Percentiles rank a stretch among this genome's conserved stretches.
phyloP scores from a whole-genome alignment of 1,140 invertebrate genomes.

The Drosophila subpulchrella region DNA sequence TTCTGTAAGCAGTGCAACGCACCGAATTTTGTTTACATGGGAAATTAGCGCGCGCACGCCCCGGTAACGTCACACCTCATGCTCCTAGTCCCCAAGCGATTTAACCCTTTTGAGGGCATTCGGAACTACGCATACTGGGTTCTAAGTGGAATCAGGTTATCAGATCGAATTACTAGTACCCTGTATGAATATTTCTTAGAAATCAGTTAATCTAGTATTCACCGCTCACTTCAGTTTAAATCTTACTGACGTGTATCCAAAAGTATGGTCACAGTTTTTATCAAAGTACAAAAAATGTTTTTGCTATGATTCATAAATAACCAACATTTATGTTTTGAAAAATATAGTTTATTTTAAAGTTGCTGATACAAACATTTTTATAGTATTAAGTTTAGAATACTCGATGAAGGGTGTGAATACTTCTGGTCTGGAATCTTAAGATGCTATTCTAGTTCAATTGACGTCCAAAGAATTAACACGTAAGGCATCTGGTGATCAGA shows the following conservation, averaged over 20 bases:
- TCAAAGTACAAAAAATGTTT: background rate
- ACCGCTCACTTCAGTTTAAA: background rate
- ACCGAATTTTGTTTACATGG: slow-evolving; percentile 40
- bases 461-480: slow-evolving; percentile 28
- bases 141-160: background rate
- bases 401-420: background rate
- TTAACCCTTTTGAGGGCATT: slow-evolving; percentile 32
- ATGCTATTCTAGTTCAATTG: slow-evolving; percentile 5
- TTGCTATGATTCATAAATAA: too few species aligned
- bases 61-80: slow-evolving; percentile 52
- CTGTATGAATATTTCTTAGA: background rate
- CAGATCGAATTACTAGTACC: background rate
- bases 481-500: background rate
- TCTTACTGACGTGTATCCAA: background rate
- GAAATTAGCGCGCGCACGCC: slow-evolving; percentile 35
- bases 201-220: background rate
- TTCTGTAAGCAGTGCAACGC: slow-evolving; percentile 17
- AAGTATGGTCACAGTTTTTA: background rate
- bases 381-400: too few species aligned
- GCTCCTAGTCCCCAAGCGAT: slow-evolving; percentile 15
- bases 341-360: too few species aligned
- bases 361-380: too few species aligned
- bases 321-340: too few species aligned
- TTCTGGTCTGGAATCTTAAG: background rate
- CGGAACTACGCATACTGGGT: slow-evolving; percentile 31